phyloP scores from a whole-genome alignment of 92 coral and sea anemone species.

The Zoanthus solanderi region DNA sequence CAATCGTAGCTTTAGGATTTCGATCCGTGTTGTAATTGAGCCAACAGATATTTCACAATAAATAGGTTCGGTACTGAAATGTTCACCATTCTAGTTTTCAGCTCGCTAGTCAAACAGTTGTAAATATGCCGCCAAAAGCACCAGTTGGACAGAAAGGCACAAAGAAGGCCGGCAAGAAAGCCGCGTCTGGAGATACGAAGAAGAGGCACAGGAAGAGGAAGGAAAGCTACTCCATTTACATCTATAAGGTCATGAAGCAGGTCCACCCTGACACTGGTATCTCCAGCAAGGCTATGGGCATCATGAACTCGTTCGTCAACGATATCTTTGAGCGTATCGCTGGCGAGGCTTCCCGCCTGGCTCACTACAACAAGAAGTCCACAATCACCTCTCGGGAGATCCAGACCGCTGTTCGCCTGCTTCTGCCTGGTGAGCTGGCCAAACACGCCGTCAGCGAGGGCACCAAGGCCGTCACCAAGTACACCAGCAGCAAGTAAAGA shows the following conservation, averaged over 20 bases:
- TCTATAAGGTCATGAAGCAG: not conserved
- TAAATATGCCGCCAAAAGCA: too few relatives aligned
- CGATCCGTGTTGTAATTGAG: too few relatives aligned
- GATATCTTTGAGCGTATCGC: constrained; percentile 34
- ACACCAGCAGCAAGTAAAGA: constrained; percentile 95
- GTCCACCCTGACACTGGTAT: constrained; percentile 5
- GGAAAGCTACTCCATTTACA: too few relatives aligned
- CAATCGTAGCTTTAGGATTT: too few relatives aligned
- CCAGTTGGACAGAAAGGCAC: too few relatives aligned
- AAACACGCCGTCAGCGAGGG: constrained; percentile 58
- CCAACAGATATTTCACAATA: too few relatives aligned
- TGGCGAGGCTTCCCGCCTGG: constrained; percentile 30
- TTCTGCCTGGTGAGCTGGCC: constrained; percentile 84
- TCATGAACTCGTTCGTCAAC: constrained; percentile 4
- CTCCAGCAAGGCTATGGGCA: constrained; percentile 3
- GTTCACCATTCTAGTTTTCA: too few relatives aligned
- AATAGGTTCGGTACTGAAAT: too few relatives aligned
- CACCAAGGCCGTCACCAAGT: constrained; percentile 35
- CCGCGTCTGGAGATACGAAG: too few relatives aligned
- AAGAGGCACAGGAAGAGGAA: too few relatives aligned
- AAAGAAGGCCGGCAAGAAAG: too few relatives aligned
- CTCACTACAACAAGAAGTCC: constrained; percentile 13
- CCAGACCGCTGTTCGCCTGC: not conserved
- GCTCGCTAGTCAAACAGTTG: too few relatives aligned
- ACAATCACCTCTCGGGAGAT: constrained; percentile 10